A percentile compares a stretch with the other conserved stretches of the same genome.
Conservation (phyloP, 1,140 invertebrate genomes). For the Frieseomelitta varia region DNA sequence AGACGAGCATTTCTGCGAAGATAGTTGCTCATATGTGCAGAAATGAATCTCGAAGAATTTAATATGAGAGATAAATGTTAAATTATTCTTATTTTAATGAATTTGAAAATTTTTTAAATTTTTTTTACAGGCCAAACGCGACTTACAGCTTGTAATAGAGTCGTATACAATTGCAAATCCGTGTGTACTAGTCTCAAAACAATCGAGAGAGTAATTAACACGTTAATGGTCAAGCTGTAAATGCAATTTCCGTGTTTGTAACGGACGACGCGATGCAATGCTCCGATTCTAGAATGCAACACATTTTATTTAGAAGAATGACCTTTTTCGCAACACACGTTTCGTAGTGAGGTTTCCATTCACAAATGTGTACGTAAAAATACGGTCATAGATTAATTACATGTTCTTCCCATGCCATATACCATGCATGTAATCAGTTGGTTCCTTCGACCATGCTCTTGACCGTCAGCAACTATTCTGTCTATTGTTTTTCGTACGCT, state of each 20-base stretch:
- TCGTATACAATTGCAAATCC: not conserved
- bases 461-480: constrained; percentile 11
- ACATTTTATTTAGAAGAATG: not conserved
- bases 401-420: constrained; percentile 3
- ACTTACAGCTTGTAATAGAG: not conserved
- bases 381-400: constrained; percentile 8
- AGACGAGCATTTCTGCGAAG: not conserved
- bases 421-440: constrained; percentile 20
- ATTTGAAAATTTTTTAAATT: not conserved
- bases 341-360: not conserved
- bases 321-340: not conserved
- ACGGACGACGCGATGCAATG: not conserved
- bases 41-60: too few species aligned
- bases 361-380: not conserved
- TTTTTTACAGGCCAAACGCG: not conserved
- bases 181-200: not conserved
- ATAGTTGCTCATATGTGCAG: not conserved
- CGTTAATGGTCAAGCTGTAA: constrained; percentile 3
- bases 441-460: constrained; percentile 41
- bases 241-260: constrained; percentile 19
- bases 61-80: not conserved
- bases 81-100: fast-evolving
- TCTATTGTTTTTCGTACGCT: constrained; percentile 45
- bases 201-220: not conserved
- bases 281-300: not conserved